Evolutionary conservation across 1,140 invertebrate species (phyloP), one percentile per base, ranked within the genome.

Genomic region (Drosophila ambigua): DNA sequence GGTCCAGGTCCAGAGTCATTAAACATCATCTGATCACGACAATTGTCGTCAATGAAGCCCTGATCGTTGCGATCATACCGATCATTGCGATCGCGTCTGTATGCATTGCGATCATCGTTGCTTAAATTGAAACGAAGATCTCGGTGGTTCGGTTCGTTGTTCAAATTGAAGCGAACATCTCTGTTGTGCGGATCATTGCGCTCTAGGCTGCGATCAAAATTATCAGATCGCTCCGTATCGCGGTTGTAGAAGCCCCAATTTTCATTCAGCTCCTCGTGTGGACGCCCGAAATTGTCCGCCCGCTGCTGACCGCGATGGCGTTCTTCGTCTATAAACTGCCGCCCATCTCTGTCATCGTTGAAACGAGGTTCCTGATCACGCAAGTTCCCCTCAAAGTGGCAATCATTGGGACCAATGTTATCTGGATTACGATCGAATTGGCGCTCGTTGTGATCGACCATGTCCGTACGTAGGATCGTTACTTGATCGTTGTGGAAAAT

Each of bases 401-500:
- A n/a, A 23, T 11, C 13, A 45, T 31, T 16, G 0, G 28, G 4
- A 6, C 41, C 16, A 54, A 54, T 24, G 20, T 23, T 41, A 44
- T 26, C 39, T 1, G n/a, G 24, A 15, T 31, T 54, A 7, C 15
- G 13, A 52, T 31, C n/a, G 8, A 53, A 5, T 8, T 46, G 15
- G 5, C 7, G n/a, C 48, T 15, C 26, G 9, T 41, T n/a, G 7
- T 8, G 5, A 11, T 71, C 45, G 11, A 58, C 26, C 65, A 39
- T 69, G 8, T 71, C 67, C 4, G 66, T 31, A 26, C 67, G 67
- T 26, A 52, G 49, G 0, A 71, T 31, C 0, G 65, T 71, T 43
- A 71, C 69, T 71, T 69, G 64, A 43, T 71, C 50, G 8, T 71
- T 15, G n/a, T 71, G 55, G 11, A 71, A 52, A 50, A 71, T 58